Evolutionary conservation across 1,140 invertebrate genomes (phyloP).

Genomic region (Tribolium madens): DNA sequence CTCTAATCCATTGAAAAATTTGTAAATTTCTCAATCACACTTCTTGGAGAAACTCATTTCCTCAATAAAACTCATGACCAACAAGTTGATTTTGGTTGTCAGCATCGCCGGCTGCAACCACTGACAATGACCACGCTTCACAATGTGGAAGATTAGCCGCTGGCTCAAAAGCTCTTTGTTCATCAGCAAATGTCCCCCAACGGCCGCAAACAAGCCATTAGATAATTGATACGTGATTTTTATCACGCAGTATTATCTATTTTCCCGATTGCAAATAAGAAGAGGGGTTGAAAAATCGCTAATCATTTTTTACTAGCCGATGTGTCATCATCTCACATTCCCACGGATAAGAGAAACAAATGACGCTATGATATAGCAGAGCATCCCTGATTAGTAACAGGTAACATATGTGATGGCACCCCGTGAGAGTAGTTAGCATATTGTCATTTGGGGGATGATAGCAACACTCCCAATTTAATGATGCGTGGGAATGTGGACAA

Average conservation of each 20-base stretch:
- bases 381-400: conserved; percentile 37
- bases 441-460: conserved; percentile 29
- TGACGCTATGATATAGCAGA: conserved; percentile 15
- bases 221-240: conserved; percentile 41
- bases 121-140: conserved; percentile 35
- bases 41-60: not conserved
- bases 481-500: conserved; percentile 31
- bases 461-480: conserved; percentile 15
- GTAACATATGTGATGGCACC: conserved; percentile 38
- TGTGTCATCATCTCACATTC: conserved; percentile 20
- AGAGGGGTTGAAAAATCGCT: conserved; percentile 13
- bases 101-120: conserved; percentile 42
- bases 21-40: not conserved
- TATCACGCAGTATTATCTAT: conserved; percentile 14
- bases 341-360: conserved; percentile 40
- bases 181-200: conserved; percentile 3
- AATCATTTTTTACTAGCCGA: conserved; percentile 14
- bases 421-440: conserved; percentile 36
- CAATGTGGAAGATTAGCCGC: conserved; percentile 47
- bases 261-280: not conserved
- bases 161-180: conserved; percentile 43
- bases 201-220: conserved; percentile 45
- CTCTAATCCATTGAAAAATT: not conserved
- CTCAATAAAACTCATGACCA: not conserved
- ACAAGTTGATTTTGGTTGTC: conserved; percentile 8